These are phyloP conservation scores for Ochropacha duplaris DNA, from an alignment of 2,888 invertebrate genomes.

Conservation along the genomic window DNA sequence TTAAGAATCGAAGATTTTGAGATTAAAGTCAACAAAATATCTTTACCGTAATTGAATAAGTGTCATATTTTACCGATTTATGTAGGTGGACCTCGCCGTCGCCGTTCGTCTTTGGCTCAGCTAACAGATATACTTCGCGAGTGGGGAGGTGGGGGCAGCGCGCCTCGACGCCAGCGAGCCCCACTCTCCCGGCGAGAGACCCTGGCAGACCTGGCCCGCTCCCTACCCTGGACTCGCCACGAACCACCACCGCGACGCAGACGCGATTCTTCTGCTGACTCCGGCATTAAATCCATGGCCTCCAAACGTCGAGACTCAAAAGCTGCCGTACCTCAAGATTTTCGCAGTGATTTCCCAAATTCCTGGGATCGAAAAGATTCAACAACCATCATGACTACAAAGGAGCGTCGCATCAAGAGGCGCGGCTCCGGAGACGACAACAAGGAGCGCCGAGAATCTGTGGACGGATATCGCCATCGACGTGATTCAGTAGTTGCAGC, in stretches of 20 bases:
- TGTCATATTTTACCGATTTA: constrained; percentile 14
- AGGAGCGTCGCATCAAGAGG: constrained; percentile 74
- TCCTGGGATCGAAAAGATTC: constrained; percentile 88
- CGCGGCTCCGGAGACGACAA: constrained; percentile 85
- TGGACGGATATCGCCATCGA: constrained; percentile 86
- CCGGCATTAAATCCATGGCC: constrained; percentile 90
- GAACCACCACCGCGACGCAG: constrained; percentile 86
- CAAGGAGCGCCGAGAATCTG: constrained; percentile 84
- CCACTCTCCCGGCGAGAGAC: constrained; percentile 93
- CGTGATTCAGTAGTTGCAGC: constrained; percentile 86
- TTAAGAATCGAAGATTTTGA: not conserved
- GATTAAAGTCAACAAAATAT: no score
- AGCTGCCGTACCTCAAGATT: constrained; percentile 83
- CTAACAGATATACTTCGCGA: constrained; percentile 93
- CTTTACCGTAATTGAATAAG: not conserved
- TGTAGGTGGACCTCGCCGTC: constrained; percentile 86
- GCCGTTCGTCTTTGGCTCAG: constrained; percentile 93
- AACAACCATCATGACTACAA: constrained; percentile 76
- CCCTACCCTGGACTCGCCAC: constrained; percentile 90
- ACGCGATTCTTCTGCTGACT: constrained; percentile 94
- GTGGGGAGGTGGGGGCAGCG: constrained; percentile 89
- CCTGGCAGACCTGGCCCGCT: constrained; percentile 93
- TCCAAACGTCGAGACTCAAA: constrained; percentile 89
- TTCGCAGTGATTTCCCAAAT: constrained; percentile 87
- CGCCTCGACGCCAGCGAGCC: constrained; percentile 81